These are phyloP conservation scores for Pyrrhia umbra DNA, from an alignment of 2,888 invertebrate species.

Conservation along the genomic window DNA sequence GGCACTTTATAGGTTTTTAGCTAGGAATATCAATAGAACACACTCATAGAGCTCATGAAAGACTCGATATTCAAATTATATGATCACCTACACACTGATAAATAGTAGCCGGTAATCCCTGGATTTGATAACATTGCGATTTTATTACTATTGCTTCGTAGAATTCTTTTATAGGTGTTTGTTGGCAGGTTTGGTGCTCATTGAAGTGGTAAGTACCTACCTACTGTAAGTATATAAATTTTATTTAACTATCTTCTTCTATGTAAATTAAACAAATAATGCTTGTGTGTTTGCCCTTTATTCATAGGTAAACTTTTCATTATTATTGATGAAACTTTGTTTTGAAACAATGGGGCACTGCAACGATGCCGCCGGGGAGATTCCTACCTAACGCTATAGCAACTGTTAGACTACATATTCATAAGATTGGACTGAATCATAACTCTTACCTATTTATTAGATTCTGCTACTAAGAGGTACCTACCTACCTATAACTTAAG, in stretches of 20 bases:
- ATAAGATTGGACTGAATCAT: not conserved
- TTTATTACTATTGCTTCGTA: conserved; percentile 43
- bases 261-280: too few species aligned
- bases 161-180: conserved; percentile 30
- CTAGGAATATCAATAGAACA: conserved; percentile 49
- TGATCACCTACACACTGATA: conserved; percentile 38
- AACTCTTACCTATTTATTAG: conserved; percentile 15
- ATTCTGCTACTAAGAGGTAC: conserved; percentile 16
- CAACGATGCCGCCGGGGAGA: too few species aligned
- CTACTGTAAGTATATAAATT: too few species aligned
- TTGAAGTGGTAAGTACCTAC: not conserved
- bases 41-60: conserved; percentile 44
- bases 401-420: too few species aligned
- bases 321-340: too few species aligned
- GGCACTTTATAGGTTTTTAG: conserved; percentile 69
- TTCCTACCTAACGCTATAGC: too few species aligned
- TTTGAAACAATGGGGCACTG: too few species aligned
- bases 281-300: too few species aligned
- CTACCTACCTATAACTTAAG: conserved; percentile 5
- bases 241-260: too few species aligned
- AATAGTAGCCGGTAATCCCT: conserved; percentile 52
- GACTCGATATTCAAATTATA: conserved; percentile 46
- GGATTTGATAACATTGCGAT: conserved; percentile 49
- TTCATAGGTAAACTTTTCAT: too few species aligned
- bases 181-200: conserved; percentile 3